Evolutionary conservation across 2,113 vertebrate genomes (phyloP).

Genomic region (Sylvietta virens): DNA sequence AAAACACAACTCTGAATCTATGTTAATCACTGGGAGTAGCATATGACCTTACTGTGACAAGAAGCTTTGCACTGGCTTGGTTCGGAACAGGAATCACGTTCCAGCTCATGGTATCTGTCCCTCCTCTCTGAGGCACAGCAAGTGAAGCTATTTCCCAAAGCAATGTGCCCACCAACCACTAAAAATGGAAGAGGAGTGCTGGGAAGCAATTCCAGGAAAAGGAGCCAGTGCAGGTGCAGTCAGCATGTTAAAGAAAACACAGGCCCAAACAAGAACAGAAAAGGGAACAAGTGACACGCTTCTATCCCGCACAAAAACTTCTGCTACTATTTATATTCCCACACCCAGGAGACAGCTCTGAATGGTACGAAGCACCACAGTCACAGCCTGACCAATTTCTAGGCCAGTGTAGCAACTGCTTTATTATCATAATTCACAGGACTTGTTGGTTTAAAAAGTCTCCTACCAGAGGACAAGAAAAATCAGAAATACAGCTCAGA

Average conservation of each 20-base stretch:
- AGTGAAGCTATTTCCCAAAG: background rate
- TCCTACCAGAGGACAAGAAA: background rate
- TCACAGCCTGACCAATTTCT: background rate
- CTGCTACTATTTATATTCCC: background rate
- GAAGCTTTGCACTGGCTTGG: background rate
- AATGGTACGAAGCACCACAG: background rate
- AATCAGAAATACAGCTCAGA: background rate
- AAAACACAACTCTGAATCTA: background rate
- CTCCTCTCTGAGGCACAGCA: background rate
- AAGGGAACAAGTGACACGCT: background rate
- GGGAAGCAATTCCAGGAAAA: background rate
- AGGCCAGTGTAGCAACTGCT: background rate
- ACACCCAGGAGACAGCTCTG: background rate
- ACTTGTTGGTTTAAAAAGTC: background rate
- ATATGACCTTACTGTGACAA: background rate
- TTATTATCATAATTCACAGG: background rate
- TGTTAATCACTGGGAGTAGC: background rate
- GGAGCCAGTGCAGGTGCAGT: background rate
- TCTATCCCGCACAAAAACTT: background rate
- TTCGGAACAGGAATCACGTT: background rate
- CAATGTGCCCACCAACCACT: background rate
- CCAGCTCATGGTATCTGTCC: fast-evolving
- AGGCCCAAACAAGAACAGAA: background rate
- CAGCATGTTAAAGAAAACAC: background rate
- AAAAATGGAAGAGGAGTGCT: fast-evolving